phyloP scores from a whole-genome alignment of 2,113 vertebrate species.

The Patagioenas fasciata region DNA sequence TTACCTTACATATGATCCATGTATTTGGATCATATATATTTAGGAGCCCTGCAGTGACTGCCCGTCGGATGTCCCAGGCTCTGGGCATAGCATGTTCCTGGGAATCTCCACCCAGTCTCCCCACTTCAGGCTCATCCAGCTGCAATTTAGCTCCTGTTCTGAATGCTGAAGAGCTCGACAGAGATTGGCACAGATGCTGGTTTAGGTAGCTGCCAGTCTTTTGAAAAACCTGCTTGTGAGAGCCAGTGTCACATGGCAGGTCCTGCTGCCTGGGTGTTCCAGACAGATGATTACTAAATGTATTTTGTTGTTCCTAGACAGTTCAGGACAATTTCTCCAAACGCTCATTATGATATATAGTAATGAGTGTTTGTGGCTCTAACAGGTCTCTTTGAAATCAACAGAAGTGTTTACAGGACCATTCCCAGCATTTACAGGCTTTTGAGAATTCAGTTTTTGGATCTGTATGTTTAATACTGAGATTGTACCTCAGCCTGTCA shows the following conservation, averaged over 20 bases:
- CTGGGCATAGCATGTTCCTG: fast-evolving
- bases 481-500: not conserved
- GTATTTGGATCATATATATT: not conserved
- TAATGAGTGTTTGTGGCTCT: not conserved
- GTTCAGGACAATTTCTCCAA: not conserved
- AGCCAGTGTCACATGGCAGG: not conserved
- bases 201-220: not conserved
- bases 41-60: not conserved
- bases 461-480: not conserved
- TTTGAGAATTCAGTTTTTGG: not conserved
- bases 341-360: not conserved
- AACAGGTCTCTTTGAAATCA: not conserved
- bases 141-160: not conserved
- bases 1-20: not conserved
- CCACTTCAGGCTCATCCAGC: not conserved
- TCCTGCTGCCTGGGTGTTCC: not conserved
- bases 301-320: not conserved
- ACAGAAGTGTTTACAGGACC: not conserved
- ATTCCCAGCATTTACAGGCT: not conserved
- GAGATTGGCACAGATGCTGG: not conserved
- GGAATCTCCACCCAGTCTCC: fast-evolving
- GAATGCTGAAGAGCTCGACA: not conserved
- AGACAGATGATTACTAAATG: not conserved
- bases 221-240: not conserved
- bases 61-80: not conserved